These are phyloP conservation scores for Galerucella pusilla DNA, from an alignment of 2,888 invertebrate genomes.

Conservation along the genomic window DNA sequence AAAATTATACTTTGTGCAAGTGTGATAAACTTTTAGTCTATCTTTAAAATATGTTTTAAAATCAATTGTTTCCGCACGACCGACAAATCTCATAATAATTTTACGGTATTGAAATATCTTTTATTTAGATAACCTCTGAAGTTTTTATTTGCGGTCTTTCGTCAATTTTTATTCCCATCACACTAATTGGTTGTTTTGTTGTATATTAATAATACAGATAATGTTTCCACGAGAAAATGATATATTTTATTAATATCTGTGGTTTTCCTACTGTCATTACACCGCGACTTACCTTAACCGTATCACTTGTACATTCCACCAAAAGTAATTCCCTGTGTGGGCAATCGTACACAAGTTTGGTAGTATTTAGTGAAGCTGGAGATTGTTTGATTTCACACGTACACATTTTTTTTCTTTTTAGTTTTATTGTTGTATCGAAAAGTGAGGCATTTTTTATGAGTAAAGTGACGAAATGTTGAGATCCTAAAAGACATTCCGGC, in stretches of 20 bases:
- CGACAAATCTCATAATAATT: background rate
- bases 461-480: constrained; percentile 54
- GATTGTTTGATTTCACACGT: constrained; percentile 55
- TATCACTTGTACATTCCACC: constrained; percentile 45
- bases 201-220: background rate
- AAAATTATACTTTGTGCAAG: background rate
- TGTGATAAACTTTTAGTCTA: too few relatives aligned
- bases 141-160: background rate
- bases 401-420: constrained; percentile 60
- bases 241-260: too few relatives aligned
- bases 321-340: constrained; percentile 58
- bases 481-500: constrained; percentile 57
- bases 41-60: background rate
- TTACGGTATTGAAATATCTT: background rate
- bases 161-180: background rate
- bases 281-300: background rate
- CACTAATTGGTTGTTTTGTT: background rate
- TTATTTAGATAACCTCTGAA: background rate
- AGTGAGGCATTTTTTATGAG: constrained; percentile 57
- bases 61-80: background rate
- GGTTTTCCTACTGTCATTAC: too few relatives aligned
- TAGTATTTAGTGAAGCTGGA: constrained; percentile 52
- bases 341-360: constrained; percentile 58
- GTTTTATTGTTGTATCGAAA: constrained; percentile 51
- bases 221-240: background rate